Percentiles rank a stretch among this genome's conserved stretches.
These are phyloP conservation scores for Notocelia uddmanniana DNA, from an alignment of 2,888 invertebrate species.

Conservation along the genomic window DNA sequence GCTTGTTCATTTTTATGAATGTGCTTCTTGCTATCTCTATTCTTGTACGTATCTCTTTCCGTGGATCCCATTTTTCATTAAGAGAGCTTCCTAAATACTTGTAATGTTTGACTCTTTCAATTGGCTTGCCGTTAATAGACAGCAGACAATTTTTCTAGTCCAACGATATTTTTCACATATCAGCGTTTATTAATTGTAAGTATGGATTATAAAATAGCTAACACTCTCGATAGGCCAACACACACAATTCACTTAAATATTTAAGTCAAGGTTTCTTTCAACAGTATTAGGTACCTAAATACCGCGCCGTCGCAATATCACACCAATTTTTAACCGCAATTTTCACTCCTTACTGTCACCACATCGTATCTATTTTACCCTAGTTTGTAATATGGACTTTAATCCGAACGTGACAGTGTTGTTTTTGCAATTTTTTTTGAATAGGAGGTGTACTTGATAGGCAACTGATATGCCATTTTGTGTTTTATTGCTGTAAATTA, in stretches of 20 bases:
- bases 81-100: too few species aligned
- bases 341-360: not conserved
- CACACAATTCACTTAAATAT: constrained; percentile 18
- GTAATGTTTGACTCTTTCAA: too few species aligned
- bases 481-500: constrained; percentile 22
- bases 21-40: too few species aligned
- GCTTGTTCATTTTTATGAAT: too few species aligned
- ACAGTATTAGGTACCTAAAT: not conserved
- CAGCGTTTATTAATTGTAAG: too few species aligned
- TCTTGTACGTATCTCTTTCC: too few species aligned
- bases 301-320: not conserved
- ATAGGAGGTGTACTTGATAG: not conserved
- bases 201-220: too few species aligned
- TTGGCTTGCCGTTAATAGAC: too few species aligned
- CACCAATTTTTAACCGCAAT: constrained; percentile 19
- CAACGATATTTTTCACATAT: too few species aligned
- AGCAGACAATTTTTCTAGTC: too few species aligned
- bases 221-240: too few species aligned
- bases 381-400: not conserved
- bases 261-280: constrained; percentile 19
- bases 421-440: not conserved
- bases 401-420: not conserved
- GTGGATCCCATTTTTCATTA: too few species aligned
- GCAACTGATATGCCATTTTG: constrained; percentile 1
- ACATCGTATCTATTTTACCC: not conserved